These are phyloP conservation scores for Barbus barbus DNA, from an alignment of 2,113 vertebrate species.

Conservation along the genomic window DNA sequence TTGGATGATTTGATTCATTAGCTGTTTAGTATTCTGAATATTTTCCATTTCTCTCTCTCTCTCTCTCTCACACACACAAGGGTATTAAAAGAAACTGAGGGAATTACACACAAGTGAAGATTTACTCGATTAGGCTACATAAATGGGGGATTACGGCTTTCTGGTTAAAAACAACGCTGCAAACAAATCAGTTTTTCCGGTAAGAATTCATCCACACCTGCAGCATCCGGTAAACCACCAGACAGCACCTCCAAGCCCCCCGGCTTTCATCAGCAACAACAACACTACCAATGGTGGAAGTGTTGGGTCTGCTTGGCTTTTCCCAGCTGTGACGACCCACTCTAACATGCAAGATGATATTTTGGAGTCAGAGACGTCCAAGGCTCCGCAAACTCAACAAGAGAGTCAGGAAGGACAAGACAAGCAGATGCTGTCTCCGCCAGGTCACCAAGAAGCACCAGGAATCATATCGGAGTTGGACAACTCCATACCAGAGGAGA, in stretches of 20 bases:
- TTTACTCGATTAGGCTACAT: constrained; percentile 72
- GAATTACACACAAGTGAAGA: constrained; percentile 66
- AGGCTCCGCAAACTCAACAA: constrained; percentile 82
- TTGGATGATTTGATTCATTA: constrained; percentile 28
- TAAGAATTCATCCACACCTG: constrained; percentile 97
- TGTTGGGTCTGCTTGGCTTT: constrained; percentile 93
- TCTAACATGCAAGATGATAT: constrained; percentile 98
- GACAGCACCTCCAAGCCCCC: constrained; percentile 90
- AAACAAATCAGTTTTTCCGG: constrained; percentile 98
- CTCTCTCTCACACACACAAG: constrained; percentile 43
- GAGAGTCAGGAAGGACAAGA: constrained; percentile 94
- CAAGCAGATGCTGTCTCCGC: constrained; percentile 91
- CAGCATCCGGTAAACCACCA: constrained; percentile 95
- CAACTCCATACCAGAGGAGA: constrained; percentile 85
- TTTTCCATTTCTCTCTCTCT: neutral
- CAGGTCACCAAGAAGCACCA: constrained; percentile 87
- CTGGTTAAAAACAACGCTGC: constrained; percentile 98
- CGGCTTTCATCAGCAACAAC: constrained; percentile 96
- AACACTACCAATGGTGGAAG: constrained; percentile 93
- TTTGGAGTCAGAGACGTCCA: constrained; percentile 95
- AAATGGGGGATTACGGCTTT: constrained; percentile 99
- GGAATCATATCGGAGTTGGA: constrained; percentile 89
- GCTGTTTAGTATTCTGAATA: neutral
- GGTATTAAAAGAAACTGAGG: constrained; percentile 68
- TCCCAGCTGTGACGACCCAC: constrained; percentile 90